These are phyloP conservation scores for Dasypogon diadema DNA, from an alignment of 2,888 invertebrate genomes.

Conservation along the genomic window DNA sequence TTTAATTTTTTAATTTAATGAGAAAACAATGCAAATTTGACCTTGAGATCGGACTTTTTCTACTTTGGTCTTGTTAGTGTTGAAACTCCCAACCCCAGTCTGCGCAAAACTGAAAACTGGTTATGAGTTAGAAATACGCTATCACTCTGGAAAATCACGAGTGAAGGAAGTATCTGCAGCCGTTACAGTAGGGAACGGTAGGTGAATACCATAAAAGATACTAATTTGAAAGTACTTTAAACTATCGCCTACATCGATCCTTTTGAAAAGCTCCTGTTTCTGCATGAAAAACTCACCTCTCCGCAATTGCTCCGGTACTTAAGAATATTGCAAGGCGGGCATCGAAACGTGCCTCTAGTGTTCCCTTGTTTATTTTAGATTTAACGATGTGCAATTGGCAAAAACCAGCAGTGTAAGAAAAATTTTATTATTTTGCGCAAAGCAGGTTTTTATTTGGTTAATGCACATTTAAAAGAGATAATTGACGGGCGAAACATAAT, in stretches of 20 bases:
- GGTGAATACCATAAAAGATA: background rate
- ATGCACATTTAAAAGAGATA: conserved; percentile 39
- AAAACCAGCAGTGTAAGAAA: conserved; percentile 9
- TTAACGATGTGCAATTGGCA: conserved; percentile 40
- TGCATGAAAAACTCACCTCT: background rate
- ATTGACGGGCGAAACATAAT: conserved; percentile 17
- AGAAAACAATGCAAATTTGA: conserved; percentile 49
- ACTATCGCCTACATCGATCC: conserved; percentile 12
- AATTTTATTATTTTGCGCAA: conserved; percentile 24
- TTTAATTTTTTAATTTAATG: conserved; percentile 47
- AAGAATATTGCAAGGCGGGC: background rate
- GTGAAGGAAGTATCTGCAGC: background rate
- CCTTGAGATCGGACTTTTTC: conserved; percentile 3
- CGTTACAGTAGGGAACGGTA: background rate
- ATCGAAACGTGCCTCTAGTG: background rate
- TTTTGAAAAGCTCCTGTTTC: conserved; percentile 23
- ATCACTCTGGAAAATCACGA: conserved; percentile 22
- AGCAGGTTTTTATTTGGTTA: conserved; percentile 33
- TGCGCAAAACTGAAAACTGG: conserved; percentile 7
- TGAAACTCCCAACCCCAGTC: background rate
- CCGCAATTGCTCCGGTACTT: background rate
- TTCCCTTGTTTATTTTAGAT: conserved; percentile 27
- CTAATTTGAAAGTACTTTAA: background rate
- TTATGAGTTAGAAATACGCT: conserved; percentile 27
- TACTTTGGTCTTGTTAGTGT: conserved; percentile 1